phyloP scores from a whole-genome alignment of 2,888 invertebrate genomes.

The Podabrus alpinus region DNA sequence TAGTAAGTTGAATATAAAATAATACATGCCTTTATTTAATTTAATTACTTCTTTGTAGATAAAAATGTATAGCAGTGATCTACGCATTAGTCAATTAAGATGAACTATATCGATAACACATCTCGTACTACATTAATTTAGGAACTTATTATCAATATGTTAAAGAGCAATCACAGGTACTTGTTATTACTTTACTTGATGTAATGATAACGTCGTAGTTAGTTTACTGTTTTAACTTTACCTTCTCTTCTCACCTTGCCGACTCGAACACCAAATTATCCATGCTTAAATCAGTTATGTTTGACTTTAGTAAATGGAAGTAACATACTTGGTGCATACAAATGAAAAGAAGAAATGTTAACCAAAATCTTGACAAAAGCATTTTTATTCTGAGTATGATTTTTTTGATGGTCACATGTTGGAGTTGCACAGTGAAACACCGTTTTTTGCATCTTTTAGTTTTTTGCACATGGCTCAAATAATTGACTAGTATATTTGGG shows the following conservation, averaged over 20 bases:
- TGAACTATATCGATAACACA: slow-evolving; percentile 7
- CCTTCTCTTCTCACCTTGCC: neutral
- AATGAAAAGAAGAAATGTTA: neutral
- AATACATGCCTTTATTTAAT: too few species aligned
- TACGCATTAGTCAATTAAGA: neutral
- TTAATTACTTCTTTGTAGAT: neutral
- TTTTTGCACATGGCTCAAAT: too few species aligned
- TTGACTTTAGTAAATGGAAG: neutral
- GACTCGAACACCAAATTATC: neutral
- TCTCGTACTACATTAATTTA: neutral
- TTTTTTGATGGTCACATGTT: neutral
- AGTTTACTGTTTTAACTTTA: neutral
- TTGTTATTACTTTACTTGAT: neutral
- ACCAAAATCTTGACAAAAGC: neutral
- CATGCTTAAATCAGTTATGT: neutral
- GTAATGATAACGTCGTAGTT: neutral
- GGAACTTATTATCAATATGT: slow-evolving; percentile 35
- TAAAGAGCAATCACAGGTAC: slow-evolving; percentile 41
- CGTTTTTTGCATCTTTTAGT: neutral
- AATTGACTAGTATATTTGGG: too few species aligned
- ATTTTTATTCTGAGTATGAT: neutral
- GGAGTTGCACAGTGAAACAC: neutral
- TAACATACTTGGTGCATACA: neutral
- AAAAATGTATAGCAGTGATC: neutral
- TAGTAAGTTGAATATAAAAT: neutral